Evolutionary conservation across 2,888 invertebrate genomes (phyloP), one percentile per base, ranked within the genome.

Genomic region (Drosophila emarginata): DNA sequence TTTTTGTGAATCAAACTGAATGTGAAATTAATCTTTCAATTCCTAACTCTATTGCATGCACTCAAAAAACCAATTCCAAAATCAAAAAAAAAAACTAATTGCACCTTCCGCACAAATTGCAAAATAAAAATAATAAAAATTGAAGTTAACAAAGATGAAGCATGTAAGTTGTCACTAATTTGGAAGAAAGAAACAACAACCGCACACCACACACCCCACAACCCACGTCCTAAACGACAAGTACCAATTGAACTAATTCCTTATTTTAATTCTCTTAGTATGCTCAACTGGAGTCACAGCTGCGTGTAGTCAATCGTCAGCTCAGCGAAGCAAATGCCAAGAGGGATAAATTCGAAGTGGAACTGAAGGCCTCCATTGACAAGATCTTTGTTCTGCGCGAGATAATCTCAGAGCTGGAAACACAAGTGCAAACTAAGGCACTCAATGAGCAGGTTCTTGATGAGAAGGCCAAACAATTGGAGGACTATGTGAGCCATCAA

Each of bases 341-440:
- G 71, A 94, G 94, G 77, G 93, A 94, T 1, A 93, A 94, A 61
- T 91, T 95, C 0, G 96, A 97, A 90, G 92, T 93, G 1, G 96
- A 97, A 75, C 91, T 96, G 1, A 94, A 95, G 90, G 94, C 94
- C n/a, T 94, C 95, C 0, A 93, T 95, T 32, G 96, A 96, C 61
- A 96, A 96, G 90, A 94, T 96, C 21, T 93, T 93, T 80, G 93
- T 95, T 11, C 92, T 97, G 14, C 93, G 96, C 36, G 96, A 97
- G 67, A 95, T 97, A 61, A 96, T 97, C 61, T 93, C 94, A 0
- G 96, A 96, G 77, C 91, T 97, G 45, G 97, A 97, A 89, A 92
- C 92, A 0, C 96, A 97, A 88, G 91, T 97, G 0, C 95, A 96
- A 88, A 92, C 93, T 11, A 96, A 95, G 88, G 92, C 93, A 0